Percentiles rank a stretch among this genome's conserved stretches.
Conservation (phyloP, 2,797 vertebrate species). For the Urophycis tenuis region DNA sequence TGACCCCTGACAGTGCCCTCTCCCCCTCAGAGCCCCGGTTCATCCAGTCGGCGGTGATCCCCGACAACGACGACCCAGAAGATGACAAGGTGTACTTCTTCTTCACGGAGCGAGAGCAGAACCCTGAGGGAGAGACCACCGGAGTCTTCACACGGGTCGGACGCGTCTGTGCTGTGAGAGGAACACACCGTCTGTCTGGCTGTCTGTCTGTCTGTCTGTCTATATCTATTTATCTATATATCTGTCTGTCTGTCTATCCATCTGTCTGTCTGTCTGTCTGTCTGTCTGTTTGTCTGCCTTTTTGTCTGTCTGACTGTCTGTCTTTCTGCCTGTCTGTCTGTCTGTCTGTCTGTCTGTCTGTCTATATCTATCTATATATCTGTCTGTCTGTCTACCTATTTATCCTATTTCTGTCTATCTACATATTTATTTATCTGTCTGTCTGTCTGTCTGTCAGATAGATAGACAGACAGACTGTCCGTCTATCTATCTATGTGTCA, state of each 20-base stretch:
- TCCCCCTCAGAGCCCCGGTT: constrained; percentile 87
- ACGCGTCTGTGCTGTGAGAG: constrained; percentile 84
- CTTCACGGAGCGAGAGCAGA: constrained; percentile 87
- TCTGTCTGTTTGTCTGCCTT: constrained; percentile 13
- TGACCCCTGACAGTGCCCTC: too few relatives aligned
- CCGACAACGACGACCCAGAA: constrained; percentile 89
- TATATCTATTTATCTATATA: not conserved
- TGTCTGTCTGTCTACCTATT: too few relatives aligned
- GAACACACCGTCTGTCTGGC: constrained; percentile 3
- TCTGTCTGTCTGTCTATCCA: not conserved
- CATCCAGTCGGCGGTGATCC: constrained; percentile 84
- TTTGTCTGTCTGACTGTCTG: constrained; percentile 1
- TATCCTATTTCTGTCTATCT: too few relatives aligned
- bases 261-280: not conserved
- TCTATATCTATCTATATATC: too few relatives aligned
- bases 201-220: not conserved
- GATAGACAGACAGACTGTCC: too few relatives aligned
- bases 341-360: too few relatives aligned
- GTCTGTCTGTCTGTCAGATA: too few relatives aligned
- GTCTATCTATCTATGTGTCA: too few relatives aligned
- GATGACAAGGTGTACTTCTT: constrained; percentile 98
- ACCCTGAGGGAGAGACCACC: constrained; percentile 73
- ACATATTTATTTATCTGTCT: too few relatives aligned
- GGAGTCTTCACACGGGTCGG: constrained; percentile 83
- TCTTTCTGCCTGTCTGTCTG: too few relatives aligned